phyloP scores from a whole-genome alignment of 2,888 invertebrate genomes.

The Drosophila sordidula region DNA sequence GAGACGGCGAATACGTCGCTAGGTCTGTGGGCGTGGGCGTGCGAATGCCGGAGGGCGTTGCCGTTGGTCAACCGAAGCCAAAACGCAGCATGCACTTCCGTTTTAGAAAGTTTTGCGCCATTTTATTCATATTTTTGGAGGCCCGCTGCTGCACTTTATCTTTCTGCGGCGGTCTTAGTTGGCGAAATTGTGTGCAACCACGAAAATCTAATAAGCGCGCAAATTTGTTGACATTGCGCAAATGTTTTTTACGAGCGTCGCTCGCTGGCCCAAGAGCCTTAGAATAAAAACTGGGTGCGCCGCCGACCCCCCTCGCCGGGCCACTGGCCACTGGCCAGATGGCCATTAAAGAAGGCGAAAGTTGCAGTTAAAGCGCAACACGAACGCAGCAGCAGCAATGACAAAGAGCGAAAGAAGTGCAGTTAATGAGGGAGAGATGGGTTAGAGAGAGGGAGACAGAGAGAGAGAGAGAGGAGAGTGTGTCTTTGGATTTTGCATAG shows the following conservation, averaged over 20 bases:
- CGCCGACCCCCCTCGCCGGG: neutral
- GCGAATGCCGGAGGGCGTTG: conserved; percentile 40
- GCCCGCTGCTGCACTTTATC: conserved; percentile 68
- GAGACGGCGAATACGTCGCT: conserved; percentile 44
- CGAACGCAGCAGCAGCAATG: conserved; percentile 14
- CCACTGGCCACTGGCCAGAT: conserved; percentile 3
- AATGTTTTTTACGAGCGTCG: conserved; percentile 74
- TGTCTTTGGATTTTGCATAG: conserved; percentile 50
- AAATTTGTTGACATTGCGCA: conserved; percentile 81
- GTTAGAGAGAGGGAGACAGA: neutral
- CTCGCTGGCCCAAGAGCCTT: conserved; percentile 39
- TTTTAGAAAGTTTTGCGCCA: conserved; percentile 60
- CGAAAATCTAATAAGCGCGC: conserved; percentile 81
- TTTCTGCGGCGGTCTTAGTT: conserved; percentile 75
- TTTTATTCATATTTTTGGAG: conserved; percentile 72
- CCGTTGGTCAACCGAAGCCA: conserved; percentile 69
- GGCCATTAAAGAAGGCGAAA: conserved; percentile 39
- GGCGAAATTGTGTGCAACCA: conserved; percentile 81
- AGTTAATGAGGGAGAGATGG: neutral
- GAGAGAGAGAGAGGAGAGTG: conserved; percentile 7
- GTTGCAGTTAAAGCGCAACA: conserved; percentile 34
- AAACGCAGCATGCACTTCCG: conserved; percentile 73
- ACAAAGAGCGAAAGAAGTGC: conserved; percentile 12
- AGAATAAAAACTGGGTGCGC: conserved; percentile 35
- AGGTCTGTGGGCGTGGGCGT: conserved; percentile 49